Evolutionary conservation across 2,113 vertebrate species (phyloP).

Genomic region (Oxygymnocypris stewartii): DNA sequence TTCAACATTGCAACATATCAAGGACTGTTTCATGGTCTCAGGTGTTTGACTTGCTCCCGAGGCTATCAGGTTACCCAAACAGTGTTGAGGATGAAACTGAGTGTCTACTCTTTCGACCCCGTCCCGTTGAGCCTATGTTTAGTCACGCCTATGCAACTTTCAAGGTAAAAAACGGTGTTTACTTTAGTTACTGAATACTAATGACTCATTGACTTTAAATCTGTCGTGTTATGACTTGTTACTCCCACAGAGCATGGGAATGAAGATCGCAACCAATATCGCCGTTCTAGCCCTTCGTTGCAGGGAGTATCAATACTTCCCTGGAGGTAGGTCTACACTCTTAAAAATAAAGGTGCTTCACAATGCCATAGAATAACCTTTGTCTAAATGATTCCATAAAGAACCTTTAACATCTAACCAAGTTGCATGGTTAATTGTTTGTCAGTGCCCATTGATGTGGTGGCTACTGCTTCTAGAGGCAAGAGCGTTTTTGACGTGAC

Average conservation of each 20-base stretch:
- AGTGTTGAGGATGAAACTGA: slow-evolving; percentile 36
- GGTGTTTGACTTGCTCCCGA: slow-evolving; percentile 67
- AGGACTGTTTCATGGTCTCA: background rate
- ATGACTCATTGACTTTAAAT: no score
- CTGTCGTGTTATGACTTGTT: background rate
- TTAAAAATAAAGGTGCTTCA: no score
- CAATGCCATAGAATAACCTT: no score
- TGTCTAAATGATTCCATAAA: no score
- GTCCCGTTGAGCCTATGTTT: background rate
- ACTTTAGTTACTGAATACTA: background rate
- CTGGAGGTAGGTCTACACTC: background rate
- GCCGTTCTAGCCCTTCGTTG: no score
- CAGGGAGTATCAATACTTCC: no score
- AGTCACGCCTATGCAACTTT: slow-evolving; percentile 54
- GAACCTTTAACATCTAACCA: no score
- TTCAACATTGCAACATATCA: no score
- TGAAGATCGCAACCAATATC: slow-evolving; percentile 75
- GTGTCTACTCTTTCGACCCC: slow-evolving; percentile 62
- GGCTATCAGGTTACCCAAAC: slow-evolving; percentile 39
- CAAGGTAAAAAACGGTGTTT: slow-evolving; percentile 58
- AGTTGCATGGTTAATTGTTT: no score
- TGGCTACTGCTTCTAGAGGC: background rate
- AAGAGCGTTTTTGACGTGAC: slow-evolving; percentile 35
- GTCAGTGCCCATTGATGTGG: no score
- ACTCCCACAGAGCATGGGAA: slow-evolving; percentile 72